Base-by-base conservation (phyloP, 2,888 invertebrate genomes). In the Apeira syringaria region DNA sequence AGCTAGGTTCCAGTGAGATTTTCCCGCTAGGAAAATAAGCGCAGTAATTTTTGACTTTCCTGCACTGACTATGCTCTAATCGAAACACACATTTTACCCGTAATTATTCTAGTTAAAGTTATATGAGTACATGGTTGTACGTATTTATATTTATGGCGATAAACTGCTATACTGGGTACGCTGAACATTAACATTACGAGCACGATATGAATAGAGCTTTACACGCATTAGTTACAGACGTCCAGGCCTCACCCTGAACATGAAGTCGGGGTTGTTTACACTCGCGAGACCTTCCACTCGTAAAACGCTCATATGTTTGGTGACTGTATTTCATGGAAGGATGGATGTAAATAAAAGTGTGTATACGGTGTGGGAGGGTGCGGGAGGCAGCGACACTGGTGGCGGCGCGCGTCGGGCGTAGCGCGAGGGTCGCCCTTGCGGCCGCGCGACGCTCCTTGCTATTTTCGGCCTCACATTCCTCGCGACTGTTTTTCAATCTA, bases 391-490 rank as follows among this genome's bases (percentile, higher is more conserved):
- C 45, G 56, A 34, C 53, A 51, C 42, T 48, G 59, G 53, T 62
- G 62, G 59, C 47, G 61, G 64, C 60, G 61, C 61, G 41, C 68
- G 74, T 64, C 68, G 62, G 74, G 73, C 71, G 80, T 80, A 77
- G 62, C 74, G 73, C 71, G 80, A 80, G 77, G 83, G 80, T 80
- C 80, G 85, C 84, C 87, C 87, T 86, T 88, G 85, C 73, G 76
- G 76, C 72, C 74, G 74, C 85, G 74, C 79, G 79, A 80, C 83
- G 84, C 82, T 85, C 73, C 81, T 78, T 71, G 86, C 88, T 89
- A 89, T 89, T 89, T 89, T 86, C 74, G 81, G 84, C 82, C 74
- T 79, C 83, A 74, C 87, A 88, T 89, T 88, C 88, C 88, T 80
- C 75, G 65, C 80, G 75, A 80, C 79, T 87, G 87, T 84, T 87